Percentiles rank a stretch among this genome's conserved stretches.
Conservation (phyloP, 2,113 vertebrate species). For the Hemibates koningsi region DNA sequence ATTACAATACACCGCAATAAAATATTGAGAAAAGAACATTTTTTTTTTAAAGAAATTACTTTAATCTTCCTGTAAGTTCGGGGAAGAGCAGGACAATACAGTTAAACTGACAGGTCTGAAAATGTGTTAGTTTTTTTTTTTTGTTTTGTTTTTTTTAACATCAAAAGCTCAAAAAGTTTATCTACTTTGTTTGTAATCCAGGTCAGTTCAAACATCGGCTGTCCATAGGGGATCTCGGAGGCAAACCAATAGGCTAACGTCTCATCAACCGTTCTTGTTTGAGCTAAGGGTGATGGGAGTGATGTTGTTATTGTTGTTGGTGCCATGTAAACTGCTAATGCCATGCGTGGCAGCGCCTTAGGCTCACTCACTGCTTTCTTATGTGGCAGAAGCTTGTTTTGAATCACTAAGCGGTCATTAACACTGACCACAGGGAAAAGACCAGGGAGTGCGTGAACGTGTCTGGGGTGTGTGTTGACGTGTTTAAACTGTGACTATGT, state of each 20-base stretch:
- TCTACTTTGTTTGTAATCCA: background rate
- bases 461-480: background rate
- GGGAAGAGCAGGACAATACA: background rate
- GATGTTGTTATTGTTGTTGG: constrained; percentile 52
- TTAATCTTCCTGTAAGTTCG: rapidly evolving
- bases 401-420: constrained; percentile 66
- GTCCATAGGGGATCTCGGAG: background rate
- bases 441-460: background rate
- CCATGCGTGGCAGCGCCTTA: constrained; percentile 59
- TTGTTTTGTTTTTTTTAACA: background rate
- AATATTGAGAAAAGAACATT: rapidly evolving
- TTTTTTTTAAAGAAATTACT: background rate
- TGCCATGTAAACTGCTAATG: constrained; percentile 58
- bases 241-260: constrained; percentile 58
- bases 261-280: constrained; percentile 58
- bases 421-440: background rate
- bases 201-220: background rate
- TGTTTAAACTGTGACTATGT: background rate
- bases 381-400: constrained; percentile 45
- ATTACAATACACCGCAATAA: background rate
- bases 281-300: constrained; percentile 34
- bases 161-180: background rate
- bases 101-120: background rate
- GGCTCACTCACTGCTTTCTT: constrained; percentile 26
- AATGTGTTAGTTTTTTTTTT: background rate